Base-by-base conservation (phyloP, 2,797 vertebrate species). In the Psittacula derbiana region DNA sequence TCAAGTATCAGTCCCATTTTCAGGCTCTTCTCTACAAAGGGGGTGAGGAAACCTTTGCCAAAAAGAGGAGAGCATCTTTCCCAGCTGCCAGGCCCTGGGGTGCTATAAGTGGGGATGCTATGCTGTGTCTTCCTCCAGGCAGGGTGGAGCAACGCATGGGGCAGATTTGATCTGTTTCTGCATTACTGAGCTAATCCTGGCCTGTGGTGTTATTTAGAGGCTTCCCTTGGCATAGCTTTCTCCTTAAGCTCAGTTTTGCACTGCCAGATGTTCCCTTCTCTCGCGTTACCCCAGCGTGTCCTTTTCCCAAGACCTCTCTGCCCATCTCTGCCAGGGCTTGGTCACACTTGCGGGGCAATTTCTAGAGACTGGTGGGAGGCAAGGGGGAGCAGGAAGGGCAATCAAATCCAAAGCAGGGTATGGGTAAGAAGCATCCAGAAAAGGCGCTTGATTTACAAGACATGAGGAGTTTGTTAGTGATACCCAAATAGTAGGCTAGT, bases 221-320 rank as follows among this genome's bases (percentile, higher is more conserved):
- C 43, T 75, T 72, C 64, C 43, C 46, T 80, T 49, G 40, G 24
- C 3, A 6, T 69, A 66, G 38, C 38, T 89, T 86, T 84, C 20
- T 55, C 58, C 66, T 65, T 1, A 0, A 0, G 0, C 55, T 70
- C 3, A 2, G 12, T 49, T 73, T 81, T 64, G 69, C 10, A 0
- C 23, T 65, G 23, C 47, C 44, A 69, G 67, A 30, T 30, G 11
- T 67, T 72, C 57, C 49, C 23, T 73, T 38, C 46, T 31, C 41
- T 61, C 5, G 1, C 12, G 0, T 12, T 30, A 27, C 38, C 16
- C 11, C 33, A 12, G 27, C 0, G 0, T 36, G 21, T 33, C n/a
- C 69, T 58, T 58, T 50, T 38, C 33, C 49, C 0, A 0, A 43
- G 58, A 44, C 8, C 2, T 71, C 30, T 49, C 36, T 67, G 11